Conservation (phyloP, 2,888 invertebrate genomes). For the Caradrina clavipalpis region DNA sequence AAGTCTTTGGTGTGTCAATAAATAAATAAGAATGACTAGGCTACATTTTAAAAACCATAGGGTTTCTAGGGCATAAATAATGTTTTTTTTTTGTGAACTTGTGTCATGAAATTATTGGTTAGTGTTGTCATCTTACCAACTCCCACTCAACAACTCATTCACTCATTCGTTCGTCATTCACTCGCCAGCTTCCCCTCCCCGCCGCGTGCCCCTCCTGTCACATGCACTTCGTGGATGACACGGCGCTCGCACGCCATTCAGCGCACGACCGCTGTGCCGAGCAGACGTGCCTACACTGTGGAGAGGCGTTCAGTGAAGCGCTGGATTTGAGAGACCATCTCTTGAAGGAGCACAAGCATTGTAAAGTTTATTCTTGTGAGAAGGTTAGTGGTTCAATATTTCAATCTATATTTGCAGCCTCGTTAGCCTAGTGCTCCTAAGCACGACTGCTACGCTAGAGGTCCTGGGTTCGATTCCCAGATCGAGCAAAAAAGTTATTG, state of each 20-base stretch:
- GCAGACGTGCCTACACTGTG: constrained; percentile 61
- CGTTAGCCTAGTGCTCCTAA: too few relatives aligned
- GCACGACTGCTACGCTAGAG: too few relatives aligned
- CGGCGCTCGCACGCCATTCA: constrained; percentile 51
- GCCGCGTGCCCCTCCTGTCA: constrained; percentile 46
- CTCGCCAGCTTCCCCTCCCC: constrained; percentile 29
- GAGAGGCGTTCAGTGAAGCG: constrained; percentile 37
- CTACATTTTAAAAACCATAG: too few relatives aligned
- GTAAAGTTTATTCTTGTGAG: constrained; percentile 52
- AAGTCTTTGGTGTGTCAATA: too few relatives aligned
- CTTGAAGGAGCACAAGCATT: constrained; percentile 38
- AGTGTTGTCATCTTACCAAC: too few relatives aligned
- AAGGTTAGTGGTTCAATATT: constrained; percentile 46
- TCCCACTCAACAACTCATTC: neutral
- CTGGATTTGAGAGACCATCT: constrained; percentile 59
- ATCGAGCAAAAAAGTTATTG: too few relatives aligned
- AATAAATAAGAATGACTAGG: too few relatives aligned
- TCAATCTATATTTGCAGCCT: too few relatives aligned
- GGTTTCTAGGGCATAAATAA: too few relatives aligned
- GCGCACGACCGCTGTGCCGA: constrained; percentile 8
- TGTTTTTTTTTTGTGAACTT: too few relatives aligned
- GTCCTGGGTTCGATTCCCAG: too few relatives aligned
- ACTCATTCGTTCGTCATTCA: neutral
- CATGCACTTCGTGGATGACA: constrained; percentile 30
- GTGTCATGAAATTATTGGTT: too few relatives aligned